A percentile compares a stretch with the other conserved stretches of the same genome.
Evolutionary conservation across 2,888 invertebrate species (phyloP).

Genomic region (Urechis unicinctus): DNA sequence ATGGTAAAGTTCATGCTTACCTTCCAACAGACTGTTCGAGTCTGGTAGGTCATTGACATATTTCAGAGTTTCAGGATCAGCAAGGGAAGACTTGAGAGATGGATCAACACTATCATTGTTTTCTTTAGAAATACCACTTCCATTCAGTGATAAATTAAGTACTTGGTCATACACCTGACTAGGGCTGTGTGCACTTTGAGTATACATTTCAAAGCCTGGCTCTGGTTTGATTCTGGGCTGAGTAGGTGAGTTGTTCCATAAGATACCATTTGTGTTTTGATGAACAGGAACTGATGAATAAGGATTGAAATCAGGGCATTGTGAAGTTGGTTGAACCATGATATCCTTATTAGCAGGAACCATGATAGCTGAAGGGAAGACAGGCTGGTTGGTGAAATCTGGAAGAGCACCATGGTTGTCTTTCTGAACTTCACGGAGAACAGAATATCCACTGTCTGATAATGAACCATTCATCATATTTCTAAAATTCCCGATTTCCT

Average conservation of each 20-base stretch:
- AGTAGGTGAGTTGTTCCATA: neutral
- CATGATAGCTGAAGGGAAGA: neutral
- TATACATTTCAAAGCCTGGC: neutral
- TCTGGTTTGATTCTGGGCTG: neutral
- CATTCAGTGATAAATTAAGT: too few species aligned
- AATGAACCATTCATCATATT: neutral
- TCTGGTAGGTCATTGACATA: neutral
- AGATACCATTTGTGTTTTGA: neutral
- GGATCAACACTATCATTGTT: neutral
- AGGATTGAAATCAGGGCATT: neutral
- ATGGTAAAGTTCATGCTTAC: too few species aligned
- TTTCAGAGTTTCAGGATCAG: neutral
- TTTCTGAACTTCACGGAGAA: neutral
- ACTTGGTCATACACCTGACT: too few species aligned
- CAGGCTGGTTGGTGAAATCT: neutral
- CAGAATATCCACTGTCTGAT: neutral
- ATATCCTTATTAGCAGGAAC: neutral
- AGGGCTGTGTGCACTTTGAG: too few species aligned
- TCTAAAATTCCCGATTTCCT: neutral
- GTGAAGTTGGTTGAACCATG: neutral
- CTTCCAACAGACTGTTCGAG: conserved; percentile 1
- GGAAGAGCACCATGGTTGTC: neutral
- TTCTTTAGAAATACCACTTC: neutral
- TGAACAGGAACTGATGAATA: neutral
- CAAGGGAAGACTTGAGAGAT: neutral